Evolutionary conservation across 2,113 vertebrate genomes (phyloP), one percentile per base, ranked within the genome.

Genomic region (Calidris pugnax): DNA sequence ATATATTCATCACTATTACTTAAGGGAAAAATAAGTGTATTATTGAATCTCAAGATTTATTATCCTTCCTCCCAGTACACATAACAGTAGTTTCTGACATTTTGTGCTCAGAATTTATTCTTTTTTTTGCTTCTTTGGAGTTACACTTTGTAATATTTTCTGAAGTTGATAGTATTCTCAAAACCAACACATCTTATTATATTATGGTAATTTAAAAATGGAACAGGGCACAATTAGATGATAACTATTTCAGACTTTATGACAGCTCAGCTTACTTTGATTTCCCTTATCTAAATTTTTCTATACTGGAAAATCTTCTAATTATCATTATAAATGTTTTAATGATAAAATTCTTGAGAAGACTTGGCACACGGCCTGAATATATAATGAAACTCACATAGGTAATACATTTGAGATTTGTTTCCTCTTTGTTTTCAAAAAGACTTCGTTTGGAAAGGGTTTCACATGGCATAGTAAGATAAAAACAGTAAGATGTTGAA

Each of bases 381-480:
- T 55, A 28, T 33, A 18, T 35, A 74, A 78, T 26, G 11, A 75
- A 82, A 35, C 0, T 63, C 43, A 35, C 1, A 1, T 15, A 84
- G 56, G 4, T 37, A 37, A 32, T 24, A 39, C 26, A 17, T 2
- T 4, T 77, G 21, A 77, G 22, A 53, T 69, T 69, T 87, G 2
- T 50, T 71, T 74, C 32, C 10, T 62, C 26, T 78, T 85, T 48
- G 27, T 75, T 78, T 85, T 50, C 18, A 68, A 83, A 39, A 24
- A 69, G 7, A 60, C 74, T 13, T 0, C 26, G 2, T 30, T 76
- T 5, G 20, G 23, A 75, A 78, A 3, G 6, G 3, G 5, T 10
- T 74, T 79, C 9, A 51, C 20, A 9, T 41, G 24, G 7, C 4
- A 10, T 0, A 0, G 7, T 56, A 20, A 78, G 24, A 59, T 17